Base-by-base conservation (phyloP, 2,888 invertebrate species). In the Smittia aterrima region DNA sequence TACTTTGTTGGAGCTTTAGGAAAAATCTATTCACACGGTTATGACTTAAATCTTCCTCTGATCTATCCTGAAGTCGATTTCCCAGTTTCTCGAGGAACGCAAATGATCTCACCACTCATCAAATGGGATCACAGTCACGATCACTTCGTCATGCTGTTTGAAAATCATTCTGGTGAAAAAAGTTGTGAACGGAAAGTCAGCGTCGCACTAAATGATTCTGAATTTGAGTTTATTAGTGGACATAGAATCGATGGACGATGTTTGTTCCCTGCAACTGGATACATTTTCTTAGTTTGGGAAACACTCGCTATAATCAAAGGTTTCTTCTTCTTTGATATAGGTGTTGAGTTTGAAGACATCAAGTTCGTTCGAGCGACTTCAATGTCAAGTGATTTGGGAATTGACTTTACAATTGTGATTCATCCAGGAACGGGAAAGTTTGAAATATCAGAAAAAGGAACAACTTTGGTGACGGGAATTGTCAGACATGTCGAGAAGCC, bases 31-130 rank as follows among this genome's bases (percentile, higher is more conserved):
- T 88, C 89, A 76, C 85, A 86, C 25, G 97, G 98, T 1, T 79
- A 91, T 73, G 89, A 92, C 78, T 88, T 93, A 0, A 87, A 90
- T 75, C 81, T 95, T 3, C 86, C 90, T 0, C 88, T 89, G 74
- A 84, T 98, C 47, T 96, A 94, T 82, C 92, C 94, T 0, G 81
- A 85, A 24, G 84, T 94, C 0, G 79, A 87, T 58, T 94, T 88
- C 81, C 97, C 97, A 0, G 96, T 97, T 0, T 91, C 94, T 0
- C 86, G 90, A 32, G 91, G 92, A 1, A 97, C 97, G 0, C 91
- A 93, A 0, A 92, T 92, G 88, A 85, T 96, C 62, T 87, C 93
- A 0, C 90, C 94, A 2, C 83, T 92, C 1, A 87, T 97, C 16
- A 88, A 88, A 76, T 97, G 96, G 96, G 92, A 96, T 77, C 96